Evolutionary conservation across 2,888 invertebrate genomes (phyloP).

Genomic region (Silvanus unidentatus): DNA sequence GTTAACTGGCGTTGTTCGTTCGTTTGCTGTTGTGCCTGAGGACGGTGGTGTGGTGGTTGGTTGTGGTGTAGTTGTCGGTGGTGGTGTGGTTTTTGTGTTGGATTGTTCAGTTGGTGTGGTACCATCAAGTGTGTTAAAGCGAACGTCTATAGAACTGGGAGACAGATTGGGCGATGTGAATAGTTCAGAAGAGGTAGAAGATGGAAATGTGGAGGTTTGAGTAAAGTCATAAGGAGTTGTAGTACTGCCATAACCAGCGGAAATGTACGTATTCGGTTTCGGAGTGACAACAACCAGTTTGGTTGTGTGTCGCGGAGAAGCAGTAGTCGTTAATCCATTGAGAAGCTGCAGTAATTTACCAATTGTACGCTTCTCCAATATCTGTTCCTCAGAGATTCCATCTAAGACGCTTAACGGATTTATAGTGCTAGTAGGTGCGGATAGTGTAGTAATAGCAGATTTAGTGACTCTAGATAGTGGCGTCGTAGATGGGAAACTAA

Average conservation of each 20-base stretch:
- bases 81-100: conserved; percentile 6
- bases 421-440: conserved; percentile 32
- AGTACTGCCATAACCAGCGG: conserved; percentile 7
- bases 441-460: conserved; percentile 27
- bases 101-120: conserved; percentile 4
- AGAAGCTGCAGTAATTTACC: conserved; percentile 39
- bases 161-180: conserved; percentile 21
- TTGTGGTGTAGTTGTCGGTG: conserved; percentile 9
- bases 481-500: conserved; percentile 33
- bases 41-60: not conserved
- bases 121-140: conserved; percentile 6
- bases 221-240: conserved; percentile 1
- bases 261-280: conserved; percentile 34
- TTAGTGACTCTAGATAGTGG: conserved; percentile 34
- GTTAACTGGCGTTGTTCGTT: not conserved
- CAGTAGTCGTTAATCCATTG: conserved; percentile 41
- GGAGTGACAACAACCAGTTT: conserved; percentile 38
- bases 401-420: conserved; percentile 38
- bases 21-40: not conserved
- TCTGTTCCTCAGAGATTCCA: conserved; percentile 36
- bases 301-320: conserved; percentile 18
- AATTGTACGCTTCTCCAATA: conserved; percentile 39
- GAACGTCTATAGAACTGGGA: no score
- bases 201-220: conserved; percentile 3
- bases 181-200: conserved; percentile 8